Evolutionary conservation across 2,113 vertebrate genomes (phyloP).

Genomic region (Lates calcarifer): DNA sequence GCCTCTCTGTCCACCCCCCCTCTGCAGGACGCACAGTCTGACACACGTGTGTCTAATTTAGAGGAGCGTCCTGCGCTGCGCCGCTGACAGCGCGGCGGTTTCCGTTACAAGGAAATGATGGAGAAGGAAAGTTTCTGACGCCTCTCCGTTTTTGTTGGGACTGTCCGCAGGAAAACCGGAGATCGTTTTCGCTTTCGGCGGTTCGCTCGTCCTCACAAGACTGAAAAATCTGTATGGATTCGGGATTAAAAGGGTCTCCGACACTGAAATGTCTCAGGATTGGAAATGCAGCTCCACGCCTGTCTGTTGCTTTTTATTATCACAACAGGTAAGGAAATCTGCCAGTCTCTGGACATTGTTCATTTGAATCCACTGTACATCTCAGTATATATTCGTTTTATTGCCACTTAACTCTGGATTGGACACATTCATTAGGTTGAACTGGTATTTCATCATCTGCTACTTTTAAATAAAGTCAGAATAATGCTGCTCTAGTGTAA

Average conservation of each 20-base stretch:
- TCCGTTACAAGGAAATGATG: constrained; percentile 68
- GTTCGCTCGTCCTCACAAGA: neutral
- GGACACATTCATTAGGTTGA: neutral
- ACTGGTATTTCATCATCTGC: neutral
- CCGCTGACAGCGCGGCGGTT: constrained; percentile 40
- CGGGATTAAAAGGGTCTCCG: constrained; percentile 25
- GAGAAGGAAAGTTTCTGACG: constrained; percentile 71
- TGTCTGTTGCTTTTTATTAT: constrained; percentile 76
- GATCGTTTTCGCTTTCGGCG: neutral
- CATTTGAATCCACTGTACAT: neutral
- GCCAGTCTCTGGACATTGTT: neutral
- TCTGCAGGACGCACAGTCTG: neutral
- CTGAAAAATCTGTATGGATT: constrained; percentile 48
- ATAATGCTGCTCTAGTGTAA: neutral
- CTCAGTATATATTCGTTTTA: neutral
- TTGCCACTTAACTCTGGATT: neutral
- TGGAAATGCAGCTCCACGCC: constrained; percentile 82
- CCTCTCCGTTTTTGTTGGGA: constrained; percentile 20
- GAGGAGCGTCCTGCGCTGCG: constrained; percentile 4
- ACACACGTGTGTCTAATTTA: constrained; percentile 73
- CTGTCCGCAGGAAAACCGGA: constrained; percentile 41
- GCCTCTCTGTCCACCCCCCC: neutral
- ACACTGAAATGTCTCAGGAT: constrained; percentile 80
- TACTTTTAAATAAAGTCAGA: neutral
- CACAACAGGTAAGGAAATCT: constrained; percentile 77